Percentiles rank a stretch among this genome's conserved stretches.
These are phyloP conservation scores for Craterocephalus amniculus DNA, from an alignment of 2,797 vertebrate species.

Conservation along the genomic window DNA sequence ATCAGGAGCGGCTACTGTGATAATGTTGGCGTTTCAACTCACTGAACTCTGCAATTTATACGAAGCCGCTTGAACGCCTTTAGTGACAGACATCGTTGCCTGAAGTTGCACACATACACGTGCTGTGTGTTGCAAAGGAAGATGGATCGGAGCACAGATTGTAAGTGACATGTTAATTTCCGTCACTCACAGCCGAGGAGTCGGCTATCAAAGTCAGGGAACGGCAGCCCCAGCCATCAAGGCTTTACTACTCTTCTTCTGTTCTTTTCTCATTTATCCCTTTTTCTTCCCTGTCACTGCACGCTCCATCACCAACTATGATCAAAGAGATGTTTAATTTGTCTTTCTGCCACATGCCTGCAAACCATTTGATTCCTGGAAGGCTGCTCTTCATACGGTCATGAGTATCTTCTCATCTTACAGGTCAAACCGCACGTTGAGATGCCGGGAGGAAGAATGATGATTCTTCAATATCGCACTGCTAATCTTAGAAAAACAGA, in stretches of 20 bases:
- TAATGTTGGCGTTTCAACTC: constrained; percentile 79
- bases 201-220: constrained; percentile 79
- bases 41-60: constrained; percentile 79
- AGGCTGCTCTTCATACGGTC: constrained; percentile 10
- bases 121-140: constrained; percentile 66
- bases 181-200: constrained; percentile 81
- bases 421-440: constrained; percentile 28
- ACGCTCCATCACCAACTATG: constrained; percentile 29
- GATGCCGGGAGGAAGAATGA: neutral
- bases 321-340: constrained; percentile 58
- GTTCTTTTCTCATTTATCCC: constrained; percentile 22
- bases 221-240: constrained; percentile 59
- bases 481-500: neutral
- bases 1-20: constrained; percentile 31
- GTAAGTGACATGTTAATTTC: constrained; percentile 89
- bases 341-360: neutral
- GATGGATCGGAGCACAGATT: constrained; percentile 85
- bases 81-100: constrained; percentile 27
- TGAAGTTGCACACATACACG: constrained; percentile 33
- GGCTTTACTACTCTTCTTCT: constrained; percentile 33
- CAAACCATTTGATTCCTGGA: neutral
- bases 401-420: neutral
- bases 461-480: neutral
- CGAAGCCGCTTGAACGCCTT: constrained; percentile 26
- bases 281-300: constrained; percentile 15